phyloP scores from a whole-genome alignment of 2,797 vertebrate species.

The Alcedo quadribrachys region DNA sequence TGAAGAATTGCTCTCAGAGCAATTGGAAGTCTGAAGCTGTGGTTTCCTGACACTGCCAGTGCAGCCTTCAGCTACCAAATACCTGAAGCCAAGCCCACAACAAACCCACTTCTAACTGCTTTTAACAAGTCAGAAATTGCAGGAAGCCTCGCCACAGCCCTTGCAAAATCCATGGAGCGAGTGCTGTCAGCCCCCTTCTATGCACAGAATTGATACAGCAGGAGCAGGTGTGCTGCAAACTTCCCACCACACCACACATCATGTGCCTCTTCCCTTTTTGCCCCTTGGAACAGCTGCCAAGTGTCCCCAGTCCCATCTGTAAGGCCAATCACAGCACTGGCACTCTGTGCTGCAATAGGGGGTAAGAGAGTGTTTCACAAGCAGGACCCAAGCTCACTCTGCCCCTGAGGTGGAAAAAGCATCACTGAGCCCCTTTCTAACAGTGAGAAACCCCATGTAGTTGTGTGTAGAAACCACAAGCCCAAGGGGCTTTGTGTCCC shows the following conservation, averaged over 20 bases:
- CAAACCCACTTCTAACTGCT: conserved; percentile 12
- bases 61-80: neutral
- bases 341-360: fast-evolving
- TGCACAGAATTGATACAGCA: neutral
- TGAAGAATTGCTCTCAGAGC: neutral
- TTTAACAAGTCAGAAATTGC: conserved; percentile 11
- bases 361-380: neutral
- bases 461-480: neutral
- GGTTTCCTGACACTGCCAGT: neutral
- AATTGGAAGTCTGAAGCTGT: neutral
- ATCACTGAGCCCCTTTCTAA: neutral
- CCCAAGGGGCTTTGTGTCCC: neutral
- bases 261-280: neutral
- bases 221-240: neutral
- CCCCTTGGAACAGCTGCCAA: neutral
- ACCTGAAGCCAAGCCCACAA: neutral
- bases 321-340: neutral
- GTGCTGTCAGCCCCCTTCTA: neutral
- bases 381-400: neutral
- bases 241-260: neutral
- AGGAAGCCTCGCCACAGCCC: conserved; percentile 6
- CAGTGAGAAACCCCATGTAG: neutral
- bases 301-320: neutral
- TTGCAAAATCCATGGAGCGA: conserved; percentile 2
- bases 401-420: neutral